Evolutionary conservation across 2,113 vertebrate species (phyloP).

Genomic region (Clarias macrocephalus): DNA sequence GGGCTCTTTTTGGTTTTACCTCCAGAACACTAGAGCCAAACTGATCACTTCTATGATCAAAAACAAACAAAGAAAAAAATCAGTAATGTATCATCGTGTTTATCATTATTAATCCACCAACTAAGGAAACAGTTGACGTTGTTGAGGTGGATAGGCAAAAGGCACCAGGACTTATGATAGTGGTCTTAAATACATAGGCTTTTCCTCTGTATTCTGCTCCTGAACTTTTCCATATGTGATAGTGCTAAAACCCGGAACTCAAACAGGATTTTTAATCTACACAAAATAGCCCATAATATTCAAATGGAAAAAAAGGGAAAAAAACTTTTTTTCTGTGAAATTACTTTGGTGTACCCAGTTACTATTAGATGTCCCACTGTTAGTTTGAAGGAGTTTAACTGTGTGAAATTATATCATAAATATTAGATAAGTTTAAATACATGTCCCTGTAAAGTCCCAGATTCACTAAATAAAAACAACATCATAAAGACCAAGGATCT

Average conservation of each 20-base stretch:
- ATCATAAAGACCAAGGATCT: background rate
- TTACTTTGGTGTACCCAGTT: background rate
- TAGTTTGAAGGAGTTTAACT: background rate
- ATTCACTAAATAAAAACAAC: background rate
- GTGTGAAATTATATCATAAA: background rate
- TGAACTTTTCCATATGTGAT: background rate
- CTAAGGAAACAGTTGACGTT: slow-evolving; percentile 3
- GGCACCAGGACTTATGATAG: slow-evolving; percentile 4
- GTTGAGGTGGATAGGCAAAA: slow-evolving; percentile 11
- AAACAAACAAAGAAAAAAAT: background rate
- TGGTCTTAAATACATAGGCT: background rate
- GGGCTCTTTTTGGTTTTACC: slow-evolving; percentile 55
- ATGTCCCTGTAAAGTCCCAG: background rate
- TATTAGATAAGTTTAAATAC: background rate
- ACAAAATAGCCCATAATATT: background rate
- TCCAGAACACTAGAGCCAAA: slow-evolving; percentile 22
- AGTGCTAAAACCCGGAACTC: background rate
- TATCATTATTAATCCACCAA: background rate
- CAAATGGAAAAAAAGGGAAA: background rate
- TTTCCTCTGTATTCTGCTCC: background rate
- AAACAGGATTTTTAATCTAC: background rate
- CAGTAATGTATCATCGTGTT: background rate
- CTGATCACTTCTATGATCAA: background rate
- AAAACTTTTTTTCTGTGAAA: background rate
- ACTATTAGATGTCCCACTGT: background rate